These are phyloP conservation scores for Isurus oxyrinchus DNA, from an alignment of 2,113 vertebrate species.

Conservation along the genomic window DNA sequence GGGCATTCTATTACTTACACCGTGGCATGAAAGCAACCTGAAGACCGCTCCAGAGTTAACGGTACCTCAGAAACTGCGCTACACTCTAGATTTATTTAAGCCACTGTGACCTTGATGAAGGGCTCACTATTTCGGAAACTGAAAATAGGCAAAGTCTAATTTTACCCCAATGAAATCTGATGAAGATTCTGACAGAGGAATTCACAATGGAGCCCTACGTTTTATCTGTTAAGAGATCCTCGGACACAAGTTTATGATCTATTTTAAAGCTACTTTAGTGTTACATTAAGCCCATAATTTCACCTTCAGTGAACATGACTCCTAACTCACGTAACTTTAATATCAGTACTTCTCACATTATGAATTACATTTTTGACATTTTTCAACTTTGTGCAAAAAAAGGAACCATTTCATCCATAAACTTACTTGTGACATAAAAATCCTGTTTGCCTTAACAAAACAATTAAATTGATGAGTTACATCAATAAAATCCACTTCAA, in stretches of 20 bases:
- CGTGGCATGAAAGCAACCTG: neutral
- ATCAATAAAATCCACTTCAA: constrained; percentile 39
- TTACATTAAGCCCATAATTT: neutral
- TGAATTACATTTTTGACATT: neutral
- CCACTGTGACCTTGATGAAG: neutral
- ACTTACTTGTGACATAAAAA: neutral
- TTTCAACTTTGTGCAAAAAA: neutral
- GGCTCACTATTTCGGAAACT: neutral
- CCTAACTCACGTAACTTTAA: neutral
- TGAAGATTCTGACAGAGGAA: neutral
- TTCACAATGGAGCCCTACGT: neutral
- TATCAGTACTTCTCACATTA: neutral
- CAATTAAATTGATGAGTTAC: constrained; percentile 37
- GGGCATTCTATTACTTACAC: neutral
- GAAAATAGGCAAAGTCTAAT: neutral
- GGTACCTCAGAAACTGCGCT: neutral
- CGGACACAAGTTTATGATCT: neutral
- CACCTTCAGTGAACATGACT: neutral
- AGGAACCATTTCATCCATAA: constrained; percentile 17
- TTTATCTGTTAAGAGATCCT: neutral
- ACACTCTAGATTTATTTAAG: neutral
- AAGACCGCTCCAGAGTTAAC: neutral
- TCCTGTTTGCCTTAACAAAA: constrained; percentile 34
- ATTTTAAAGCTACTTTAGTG: neutral
- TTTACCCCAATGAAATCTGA: neutral